Evolutionary conservation across 2,797 vertebrate species (phyloP), one percentile per base, ranked within the genome.

Genomic region (Urosaurus nigricauda): DNA sequence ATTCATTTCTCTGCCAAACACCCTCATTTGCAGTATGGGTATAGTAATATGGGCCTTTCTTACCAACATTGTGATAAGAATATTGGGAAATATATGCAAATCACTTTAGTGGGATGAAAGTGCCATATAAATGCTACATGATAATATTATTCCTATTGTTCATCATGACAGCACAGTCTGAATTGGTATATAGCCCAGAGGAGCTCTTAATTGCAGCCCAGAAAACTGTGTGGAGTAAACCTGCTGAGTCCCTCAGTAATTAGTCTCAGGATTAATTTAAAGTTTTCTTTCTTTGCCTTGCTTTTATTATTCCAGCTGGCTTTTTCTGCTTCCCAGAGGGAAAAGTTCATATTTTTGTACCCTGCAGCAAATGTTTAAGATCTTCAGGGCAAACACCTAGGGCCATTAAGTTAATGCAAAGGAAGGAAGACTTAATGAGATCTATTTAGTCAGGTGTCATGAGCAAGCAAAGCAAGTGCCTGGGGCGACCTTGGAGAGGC

Each of bases 251-350:
- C 21, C 26, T 75, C 84, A 65, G 43, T 93, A 90, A 92, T 94
- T 92, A 92, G 89, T 89, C 86, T 90, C 87, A 85, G 83, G 87
- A 88, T 94, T 90, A 89, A 92, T 93, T 91, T 81, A 87, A 90
- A 90, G 47, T 60, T 93, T 29, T 85, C 68, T 91, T 63, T 32
- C 73, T 85, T 35, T 86, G 91, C 78, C 79, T 81, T 77, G 14
- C 83, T 83, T 35, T 84, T 92, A 90, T 74, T 81, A 35, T 92
- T 90, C 78, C 47, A 80, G 65, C 71, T 40, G n/a, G 21, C 89
- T 79, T 19, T 84, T 58, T 79, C 37, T 0, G 0, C 63, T 80
- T 87, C 0, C 77, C 77, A 79, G 35, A 68, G 83, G 77, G 65
- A 24, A 77, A 73, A 35, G 2, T 83, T 87, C 73, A 56, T 35